phyloP scores from a whole-genome alignment of 2,797 vertebrate species.

The Macropus fuliginosus region DNA sequence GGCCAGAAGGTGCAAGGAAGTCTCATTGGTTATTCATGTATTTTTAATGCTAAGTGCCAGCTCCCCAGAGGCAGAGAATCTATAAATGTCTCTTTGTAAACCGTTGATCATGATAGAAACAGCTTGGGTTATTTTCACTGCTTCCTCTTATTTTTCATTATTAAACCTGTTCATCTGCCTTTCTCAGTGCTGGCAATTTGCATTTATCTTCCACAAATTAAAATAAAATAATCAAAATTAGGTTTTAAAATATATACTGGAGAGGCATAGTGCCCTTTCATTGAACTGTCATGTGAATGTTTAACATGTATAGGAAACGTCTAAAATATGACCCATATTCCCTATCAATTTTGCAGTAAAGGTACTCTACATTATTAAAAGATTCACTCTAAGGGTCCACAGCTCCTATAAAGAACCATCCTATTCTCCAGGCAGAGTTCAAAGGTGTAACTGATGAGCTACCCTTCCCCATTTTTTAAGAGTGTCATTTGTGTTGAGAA shows the following conservation, averaged over 20 bases:
- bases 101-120: conserved; percentile 78
- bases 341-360: background rate
- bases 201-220: conserved; percentile 38
- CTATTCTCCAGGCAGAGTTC: background rate
- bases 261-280: background rate
- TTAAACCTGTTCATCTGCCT: conserved; percentile 56
- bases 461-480: background rate
- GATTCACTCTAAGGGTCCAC: background rate
- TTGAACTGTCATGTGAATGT: background rate
- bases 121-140: conserved; percentile 75
- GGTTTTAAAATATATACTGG: conserved; percentile 27
- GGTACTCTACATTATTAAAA: conserved; percentile 46
- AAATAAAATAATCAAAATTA: conserved; percentile 70
- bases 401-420: background rate
- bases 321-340: background rate
- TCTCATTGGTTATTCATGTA: conserved; percentile 84
- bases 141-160: conserved; percentile 78
- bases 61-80: conserved; percentile 80
- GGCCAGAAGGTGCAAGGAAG: conserved; percentile 76
- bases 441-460: background rate
- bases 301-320: background rate
- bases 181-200: conserved; percentile 68
- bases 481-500: background rate
- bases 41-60: conserved; percentile 85
- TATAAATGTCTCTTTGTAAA: conserved; percentile 84